Evolutionary conservation across 2,113 vertebrate genomes (phyloP), one percentile per base, ranked within the genome.

Genomic region (Chascanopsetta lugubris): DNA sequence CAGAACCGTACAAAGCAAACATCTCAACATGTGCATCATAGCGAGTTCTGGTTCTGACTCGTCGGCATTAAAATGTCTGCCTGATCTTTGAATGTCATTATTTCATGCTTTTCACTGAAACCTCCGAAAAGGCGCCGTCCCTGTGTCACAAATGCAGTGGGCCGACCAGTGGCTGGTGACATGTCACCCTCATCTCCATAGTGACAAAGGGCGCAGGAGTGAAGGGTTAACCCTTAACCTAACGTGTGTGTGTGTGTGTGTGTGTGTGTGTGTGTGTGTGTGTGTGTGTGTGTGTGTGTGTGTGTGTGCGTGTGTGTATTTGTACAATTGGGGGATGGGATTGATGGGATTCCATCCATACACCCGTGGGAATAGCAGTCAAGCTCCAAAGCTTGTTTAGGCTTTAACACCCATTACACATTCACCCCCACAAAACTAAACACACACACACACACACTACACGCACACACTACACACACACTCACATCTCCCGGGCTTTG

Each of bases 171-270:
- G 75, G 42, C 64, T 56, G 58, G 36, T 79, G 81, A 86, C 77
- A 87, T 88, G 59, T 84, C 60, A 85, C 87, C 82, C 79, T 69
- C 61, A 91, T 91, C 82, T 85, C 83, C 88, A 91, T 89, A 85
- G 69, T 61, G 75, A 92, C 89, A 89, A 90, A 83, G 38, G 61
- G 6, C 63, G 36, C 24, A 47, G 61, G 22, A 63, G 61, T 45
- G 67, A 74, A 83, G 81, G 79, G 84, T 87, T 91, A 80, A 89
- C 88, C 88, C 74, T 68, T 83, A 55, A 83, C 81, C 87, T 81
- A 54, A 32, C 45, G 58, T 75, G 61, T 79, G 21, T 38, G 43
- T 43, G 29, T 30, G 29, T 30, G 29, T 30, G 29, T 30, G 29
- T 30, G 29, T 30, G 29, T 30, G 29, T 30, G 29, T 30, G 29